A percentile compares a stretch with the other conserved stretches of the same genome.
Evolutionary conservation across 1,140 invertebrate species (phyloP).

Genomic region (Onthophagus taurus): DNA sequence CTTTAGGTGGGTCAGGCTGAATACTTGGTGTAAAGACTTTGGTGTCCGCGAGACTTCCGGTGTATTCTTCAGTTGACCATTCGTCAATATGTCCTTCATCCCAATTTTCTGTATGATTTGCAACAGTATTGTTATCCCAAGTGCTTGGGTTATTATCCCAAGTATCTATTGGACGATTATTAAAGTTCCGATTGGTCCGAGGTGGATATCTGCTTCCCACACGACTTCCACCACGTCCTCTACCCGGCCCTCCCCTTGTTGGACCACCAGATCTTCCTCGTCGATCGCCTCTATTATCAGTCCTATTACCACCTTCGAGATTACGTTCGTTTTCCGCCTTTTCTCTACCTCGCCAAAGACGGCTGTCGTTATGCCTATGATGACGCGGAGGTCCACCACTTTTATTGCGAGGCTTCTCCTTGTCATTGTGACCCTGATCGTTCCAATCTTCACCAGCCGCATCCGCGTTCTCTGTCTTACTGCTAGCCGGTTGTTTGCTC

Average conservation of each 20-base stretch:
- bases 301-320: constrained; percentile 24
- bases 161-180: constrained; percentile 41
- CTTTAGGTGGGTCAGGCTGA: constrained; percentile 13
- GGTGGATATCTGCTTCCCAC: constrained; percentile 33
- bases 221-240: constrained; percentile 48
- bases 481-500: constrained; percentile 45
- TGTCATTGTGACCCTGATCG: constrained; percentile 30
- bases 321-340: constrained; percentile 35
- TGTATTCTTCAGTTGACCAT: constrained; percentile 93
- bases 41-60: constrained; percentile 84
- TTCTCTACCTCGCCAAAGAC: constrained; percentile 36
- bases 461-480: constrained; percentile 35
- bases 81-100: constrained; percentile 57
- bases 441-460: constrained; percentile 37
- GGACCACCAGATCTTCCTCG: constrained; percentile 28
- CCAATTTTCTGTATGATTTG: constrained; percentile 31
- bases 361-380: constrained; percentile 28
- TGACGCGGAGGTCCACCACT: constrained; percentile 29
- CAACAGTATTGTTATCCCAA: constrained; percentile 31
- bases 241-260: constrained; percentile 42
- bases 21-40: constrained; percentile 82
- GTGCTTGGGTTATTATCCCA: constrained; percentile 40
- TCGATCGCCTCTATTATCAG: constrained; percentile 26
- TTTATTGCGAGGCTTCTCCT: constrained; percentile 37
- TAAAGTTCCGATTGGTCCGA: constrained; percentile 25